Percentiles rank a stretch among this genome's conserved stretches.
Evolutionary conservation across 1,140 invertebrate species (phyloP).

Genomic region (Micrasema minimum): DNA sequence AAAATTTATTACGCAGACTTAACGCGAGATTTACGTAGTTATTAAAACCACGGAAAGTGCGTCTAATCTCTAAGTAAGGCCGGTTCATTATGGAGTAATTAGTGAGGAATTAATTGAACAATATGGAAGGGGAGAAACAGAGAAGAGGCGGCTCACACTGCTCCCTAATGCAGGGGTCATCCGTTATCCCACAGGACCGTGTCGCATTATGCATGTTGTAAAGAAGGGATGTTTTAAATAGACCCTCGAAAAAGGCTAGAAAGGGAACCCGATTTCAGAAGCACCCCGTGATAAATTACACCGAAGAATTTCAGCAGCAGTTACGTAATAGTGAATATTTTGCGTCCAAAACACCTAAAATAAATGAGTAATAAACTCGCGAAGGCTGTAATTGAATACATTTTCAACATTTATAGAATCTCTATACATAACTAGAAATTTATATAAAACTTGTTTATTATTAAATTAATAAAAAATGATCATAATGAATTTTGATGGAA

Average conservation of each 20-base stretch:
- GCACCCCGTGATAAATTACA: slow-evolving; percentile 22
- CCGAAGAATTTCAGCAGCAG: slow-evolving; percentile 6
- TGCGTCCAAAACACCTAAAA: neutral
- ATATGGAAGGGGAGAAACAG: neutral
- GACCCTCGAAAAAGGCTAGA: neutral
- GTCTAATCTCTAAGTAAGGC: neutral
- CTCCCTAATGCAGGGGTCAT: slow-evolving; percentile 20
- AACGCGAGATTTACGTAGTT: too few species aligned
- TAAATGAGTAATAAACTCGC: slow-evolving; percentile 1
- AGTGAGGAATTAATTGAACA: slow-evolving; percentile 11
- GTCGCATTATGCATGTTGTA: slow-evolving; percentile 25
- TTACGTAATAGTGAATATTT: slow-evolving; percentile 14
- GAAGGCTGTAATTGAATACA: slow-evolving; percentile 13
- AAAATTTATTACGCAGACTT: too few species aligned
- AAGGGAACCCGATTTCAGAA: slow-evolving; percentile 9
- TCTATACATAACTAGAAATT: too few species aligned
- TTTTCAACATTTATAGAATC: slow-evolving; percentile 14
- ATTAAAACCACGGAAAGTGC: too few species aligned
- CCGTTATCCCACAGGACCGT: slow-evolving; percentile 12
- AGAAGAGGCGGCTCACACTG: slow-evolving; percentile 22
- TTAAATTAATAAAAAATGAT: too few species aligned
- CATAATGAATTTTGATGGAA: too few species aligned
- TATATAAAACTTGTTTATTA: too few species aligned
- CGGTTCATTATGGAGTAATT: slow-evolving; percentile 29
- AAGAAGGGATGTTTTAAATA: slow-evolving; percentile 7